Percentiles rank a stretch among this genome's conserved stretches.
Conservation (phyloP, 64 coral and sea anemone genomes). For the Montipora cactus region DNA sequence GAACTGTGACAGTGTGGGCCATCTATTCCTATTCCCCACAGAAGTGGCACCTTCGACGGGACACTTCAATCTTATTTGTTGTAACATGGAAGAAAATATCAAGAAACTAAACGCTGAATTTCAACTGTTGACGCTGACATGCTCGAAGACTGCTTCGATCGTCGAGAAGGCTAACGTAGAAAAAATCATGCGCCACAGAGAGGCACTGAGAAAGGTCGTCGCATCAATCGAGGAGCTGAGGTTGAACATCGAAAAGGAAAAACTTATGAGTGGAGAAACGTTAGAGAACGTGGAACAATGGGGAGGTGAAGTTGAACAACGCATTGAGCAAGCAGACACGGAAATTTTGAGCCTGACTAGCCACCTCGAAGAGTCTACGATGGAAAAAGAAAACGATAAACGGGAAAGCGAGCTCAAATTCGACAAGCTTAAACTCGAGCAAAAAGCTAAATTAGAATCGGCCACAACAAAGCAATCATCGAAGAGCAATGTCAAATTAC, state of each 20-base stretch:
- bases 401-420: too few species aligned
- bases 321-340: not conserved
- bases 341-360: not conserved
- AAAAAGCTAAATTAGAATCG: too few species aligned
- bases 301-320: not conserved
- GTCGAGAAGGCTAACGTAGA: not conserved
- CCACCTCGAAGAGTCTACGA: not conserved
- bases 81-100: too few species aligned
- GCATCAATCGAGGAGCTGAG: not conserved
- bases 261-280: not conserved
- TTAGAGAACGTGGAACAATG: slow-evolving; percentile 17
- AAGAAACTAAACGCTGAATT: too few species aligned
- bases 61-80: not conserved
- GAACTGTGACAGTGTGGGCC: too few species aligned
- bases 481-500: too few species aligned
- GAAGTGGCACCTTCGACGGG: slow-evolving; percentile 6
- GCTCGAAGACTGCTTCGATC: not conserved
- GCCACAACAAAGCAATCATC: too few species aligned
- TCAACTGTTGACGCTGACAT: too few species aligned
- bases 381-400: too few species aligned
- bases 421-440: too few species aligned
- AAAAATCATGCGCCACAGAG: not conserved
- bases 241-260: too few species aligned
- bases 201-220: not conserved
- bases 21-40: too few species aligned